Conservation (phyloP, 2,113 vertebrate species). For the Phoxinus phoxinus region DNA sequence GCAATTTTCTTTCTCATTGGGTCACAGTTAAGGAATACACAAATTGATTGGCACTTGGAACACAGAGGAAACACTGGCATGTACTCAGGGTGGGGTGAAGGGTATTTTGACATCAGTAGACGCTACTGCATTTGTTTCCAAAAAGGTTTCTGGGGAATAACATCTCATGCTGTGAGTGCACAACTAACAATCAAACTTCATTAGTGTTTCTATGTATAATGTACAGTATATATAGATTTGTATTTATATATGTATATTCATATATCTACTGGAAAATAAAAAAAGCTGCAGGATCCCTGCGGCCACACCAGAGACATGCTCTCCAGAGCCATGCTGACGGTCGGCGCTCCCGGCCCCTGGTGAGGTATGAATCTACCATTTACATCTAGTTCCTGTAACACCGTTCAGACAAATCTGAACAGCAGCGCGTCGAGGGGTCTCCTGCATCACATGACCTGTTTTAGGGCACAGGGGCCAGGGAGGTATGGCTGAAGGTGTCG, state of each 20-base stretch:
- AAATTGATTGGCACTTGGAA: constrained; percentile 89
- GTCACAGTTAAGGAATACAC: constrained; percentile 83
- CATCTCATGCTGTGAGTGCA: constrained; percentile 83
- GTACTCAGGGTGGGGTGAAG: constrained; percentile 60
- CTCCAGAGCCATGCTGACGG: constrained; percentile 33
- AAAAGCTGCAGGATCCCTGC: constrained; percentile 51
- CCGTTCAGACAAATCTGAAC: not conserved
- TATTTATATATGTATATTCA: constrained; percentile 54
- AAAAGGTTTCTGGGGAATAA: constrained; percentile 60
- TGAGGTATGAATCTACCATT: constrained; percentile 47
- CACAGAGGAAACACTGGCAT: constrained; percentile 79
- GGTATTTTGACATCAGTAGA: constrained; percentile 69
- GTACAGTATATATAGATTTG: constrained; percentile 69
- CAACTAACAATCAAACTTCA: constrained; percentile 79
- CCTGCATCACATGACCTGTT: not conserved
- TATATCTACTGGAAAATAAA: constrained; percentile 47
- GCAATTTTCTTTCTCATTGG: constrained; percentile 85
- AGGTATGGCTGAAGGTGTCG: constrained; percentile 25
- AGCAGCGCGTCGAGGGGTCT: constrained; percentile 12
- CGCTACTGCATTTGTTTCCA: constrained; percentile 68
- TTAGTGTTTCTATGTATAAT: constrained; percentile 81
- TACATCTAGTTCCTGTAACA: not conserved
- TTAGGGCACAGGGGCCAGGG: not conserved
- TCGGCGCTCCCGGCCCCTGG: constrained; percentile 7
- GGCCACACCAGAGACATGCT: constrained; percentile 52